Evolutionary conservation across 2,888 invertebrate genomes (phyloP), one percentile per base, ranked within the genome.

Genomic region (Caenorhabditis parvicauda): DNA sequence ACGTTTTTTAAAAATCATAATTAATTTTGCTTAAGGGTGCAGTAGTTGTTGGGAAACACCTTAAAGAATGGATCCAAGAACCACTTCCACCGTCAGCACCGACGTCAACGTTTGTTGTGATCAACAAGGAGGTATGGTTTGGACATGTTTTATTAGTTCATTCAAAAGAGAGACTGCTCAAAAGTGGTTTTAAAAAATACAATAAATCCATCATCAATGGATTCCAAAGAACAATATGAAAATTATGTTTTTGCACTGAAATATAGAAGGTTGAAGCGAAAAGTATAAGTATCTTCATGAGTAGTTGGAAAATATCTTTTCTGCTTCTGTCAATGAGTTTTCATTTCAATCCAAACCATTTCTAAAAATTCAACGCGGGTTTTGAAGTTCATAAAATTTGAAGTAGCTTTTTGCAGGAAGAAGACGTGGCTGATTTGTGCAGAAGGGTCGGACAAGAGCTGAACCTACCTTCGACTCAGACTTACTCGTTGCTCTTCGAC

Each of bases 401-500:
- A 22, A 12, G n/a, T 12, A 24, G 21, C 2, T 19, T n/a, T 21
- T 41, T 59, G 37, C 24, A 59, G 59, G 56, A 59, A 38, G 55
- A 63, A 25, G 54, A 54, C 19, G 49, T 58, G n/a, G 37, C 21
- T 3, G 65, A 65, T 14, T 49, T 68, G 2, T 45, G 59, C 19
- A 50, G 43, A 45, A 46, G 52, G 19, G 59, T 54, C 0, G 60
- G 63, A 5, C 48, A 51, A 12, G 54, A 54, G n/a, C 50, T 68
- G 48, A 54, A 58, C 24, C 44, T 65, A 2, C 63, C 68, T 12
- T 57, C 49, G 42, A 43, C 54, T 12, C 59, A 65, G n/a, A 43
- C 48, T 21, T 72, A 65, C 48, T 63, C 60, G 21, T 39, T 72
- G 47, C 42, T 69, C 25, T 58, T 63, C 28, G 70, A 72, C n/a